phyloP scores from a whole-genome alignment of 2,888 invertebrate species.

The Phalera bucephala region DNA sequence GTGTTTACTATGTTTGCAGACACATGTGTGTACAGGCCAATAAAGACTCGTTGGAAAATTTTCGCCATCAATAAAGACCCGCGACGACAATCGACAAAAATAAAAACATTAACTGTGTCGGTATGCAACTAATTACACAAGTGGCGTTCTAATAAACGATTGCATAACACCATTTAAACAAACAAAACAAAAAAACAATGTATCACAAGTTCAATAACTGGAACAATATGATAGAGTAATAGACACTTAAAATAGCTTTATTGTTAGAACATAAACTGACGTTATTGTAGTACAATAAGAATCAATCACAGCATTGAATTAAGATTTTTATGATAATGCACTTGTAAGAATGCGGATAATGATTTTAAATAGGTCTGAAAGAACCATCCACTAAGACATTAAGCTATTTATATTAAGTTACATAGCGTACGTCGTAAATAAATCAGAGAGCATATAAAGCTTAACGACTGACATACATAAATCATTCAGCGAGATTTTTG shows the following conservation, averaged over 20 bases:
- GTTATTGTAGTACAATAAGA: constrained; percentile 2
- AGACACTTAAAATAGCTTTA: constrained; percentile 2
- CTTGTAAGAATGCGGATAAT: constrained; percentile 48
- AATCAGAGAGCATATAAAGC: neutral
- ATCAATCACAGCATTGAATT: constrained; percentile 15
- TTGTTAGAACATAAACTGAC: constrained; percentile 12
- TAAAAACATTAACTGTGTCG: constrained; percentile 38
- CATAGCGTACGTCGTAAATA: neutral
- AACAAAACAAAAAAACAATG: constrained; percentile 12
- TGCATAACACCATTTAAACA: constrained; percentile 14
- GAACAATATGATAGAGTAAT: constrained; percentile 9
- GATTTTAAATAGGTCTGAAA: constrained; percentile 19
- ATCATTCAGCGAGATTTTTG: neutral
- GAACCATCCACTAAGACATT: constrained; percentile 1
- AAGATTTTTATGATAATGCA: constrained; percentile 36
- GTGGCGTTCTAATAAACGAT: constrained; percentile 21
- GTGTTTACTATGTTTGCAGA: constrained; percentile 18
- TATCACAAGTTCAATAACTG: constrained; percentile 11
- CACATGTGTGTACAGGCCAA: constrained; percentile 37
- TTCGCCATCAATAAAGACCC: constrained; percentile 40
- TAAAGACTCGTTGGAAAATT: constrained; percentile 52
- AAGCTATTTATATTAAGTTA: constrained; percentile 6
- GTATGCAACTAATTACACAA: constrained; percentile 23
- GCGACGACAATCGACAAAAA: constrained; percentile 33
- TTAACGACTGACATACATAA: neutral